Evolutionary conservation across 2,797 vertebrate species (phyloP).

Genomic region (Hyperoplus immaculatus): DNA sequence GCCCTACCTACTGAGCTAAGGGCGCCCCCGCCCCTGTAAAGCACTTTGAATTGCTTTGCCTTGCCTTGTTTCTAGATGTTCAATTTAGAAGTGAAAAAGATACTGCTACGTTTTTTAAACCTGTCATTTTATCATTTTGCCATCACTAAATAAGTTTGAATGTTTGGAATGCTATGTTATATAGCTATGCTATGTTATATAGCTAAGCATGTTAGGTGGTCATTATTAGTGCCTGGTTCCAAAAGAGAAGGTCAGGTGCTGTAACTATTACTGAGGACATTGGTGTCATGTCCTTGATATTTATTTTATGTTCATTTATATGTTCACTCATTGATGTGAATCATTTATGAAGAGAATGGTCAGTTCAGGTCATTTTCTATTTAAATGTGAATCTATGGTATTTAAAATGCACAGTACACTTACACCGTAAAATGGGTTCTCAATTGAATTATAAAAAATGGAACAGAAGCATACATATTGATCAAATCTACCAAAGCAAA

Average conservation of each 20-base stretch:
- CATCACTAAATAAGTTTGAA: neutral
- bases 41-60: too few relatives aligned
- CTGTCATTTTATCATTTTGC: too few relatives aligned
- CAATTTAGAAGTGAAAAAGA: too few relatives aligned
- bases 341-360: neutral
- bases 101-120: too few relatives aligned
- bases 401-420: neutral
- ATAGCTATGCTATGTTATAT: neutral
- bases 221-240: neutral
- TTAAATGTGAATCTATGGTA: neutral
- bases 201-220: neutral
- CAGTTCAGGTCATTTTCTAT: neutral
- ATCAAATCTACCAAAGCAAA: neutral
- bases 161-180: too few relatives aligned
- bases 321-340: slow-evolving; percentile 6
- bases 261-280: neutral
- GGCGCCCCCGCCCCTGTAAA: too few relatives aligned
- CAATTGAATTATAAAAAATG: slow-evolving; percentile 5
- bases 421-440: neutral
- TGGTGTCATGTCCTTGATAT: neutral
- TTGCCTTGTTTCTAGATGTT: too few relatives aligned
- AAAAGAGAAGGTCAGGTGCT: neutral
- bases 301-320: neutral
- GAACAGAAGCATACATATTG: neutral
- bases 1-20: too few relatives aligned